phyloP scores from a whole-genome alignment of 1,140 invertebrate genomes.

The Drosophila mayri region DNA sequence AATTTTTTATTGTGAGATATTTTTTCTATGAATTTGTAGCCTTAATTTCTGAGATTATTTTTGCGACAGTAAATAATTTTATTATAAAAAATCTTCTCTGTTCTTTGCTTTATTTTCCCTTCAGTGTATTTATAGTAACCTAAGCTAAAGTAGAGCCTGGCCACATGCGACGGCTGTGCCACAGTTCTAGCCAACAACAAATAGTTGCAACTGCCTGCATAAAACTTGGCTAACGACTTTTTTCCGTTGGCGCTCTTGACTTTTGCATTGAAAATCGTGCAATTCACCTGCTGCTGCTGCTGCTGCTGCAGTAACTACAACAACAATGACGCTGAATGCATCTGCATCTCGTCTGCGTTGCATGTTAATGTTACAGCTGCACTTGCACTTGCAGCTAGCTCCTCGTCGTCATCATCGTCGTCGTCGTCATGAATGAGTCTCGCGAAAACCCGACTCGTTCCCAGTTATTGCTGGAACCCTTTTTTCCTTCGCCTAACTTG shows the following conservation, averaged over 20 bases:
- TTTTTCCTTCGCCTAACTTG: conserved; percentile 7
- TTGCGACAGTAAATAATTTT: no score
- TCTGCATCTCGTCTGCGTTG: conserved; percentile 77
- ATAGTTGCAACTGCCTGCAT: conserved; percentile 75
- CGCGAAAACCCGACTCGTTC: conserved; percentile 51
- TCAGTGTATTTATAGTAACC: conserved; percentile 6
- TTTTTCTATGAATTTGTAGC: neutral
- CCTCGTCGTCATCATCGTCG: conserved; percentile 61
- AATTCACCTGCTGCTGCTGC: conserved; percentile 77
- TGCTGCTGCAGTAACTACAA: conserved; percentile 46
- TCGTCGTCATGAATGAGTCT: conserved; percentile 72
- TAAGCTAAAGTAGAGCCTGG: conserved; percentile 40
- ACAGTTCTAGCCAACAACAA: conserved; percentile 67
- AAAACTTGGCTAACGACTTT: conserved; percentile 83
- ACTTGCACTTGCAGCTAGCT: conserved; percentile 73
- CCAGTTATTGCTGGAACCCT: conserved; percentile 26
- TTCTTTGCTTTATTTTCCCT: neutral
- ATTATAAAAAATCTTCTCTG: neutral
- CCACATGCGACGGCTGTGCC: conserved; percentile 50
- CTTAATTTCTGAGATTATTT: neutral
- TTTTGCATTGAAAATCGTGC: conserved; percentile 84
- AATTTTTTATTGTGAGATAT: neutral
- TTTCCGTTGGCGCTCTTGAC: conserved; percentile 83
- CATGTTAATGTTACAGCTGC: conserved; percentile 82
- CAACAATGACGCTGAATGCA: conserved; percentile 75